These are phyloP conservation scores for Nymphalis c-album DNA, from an alignment of 2,888 invertebrate species.

Conservation along the genomic window DNA sequence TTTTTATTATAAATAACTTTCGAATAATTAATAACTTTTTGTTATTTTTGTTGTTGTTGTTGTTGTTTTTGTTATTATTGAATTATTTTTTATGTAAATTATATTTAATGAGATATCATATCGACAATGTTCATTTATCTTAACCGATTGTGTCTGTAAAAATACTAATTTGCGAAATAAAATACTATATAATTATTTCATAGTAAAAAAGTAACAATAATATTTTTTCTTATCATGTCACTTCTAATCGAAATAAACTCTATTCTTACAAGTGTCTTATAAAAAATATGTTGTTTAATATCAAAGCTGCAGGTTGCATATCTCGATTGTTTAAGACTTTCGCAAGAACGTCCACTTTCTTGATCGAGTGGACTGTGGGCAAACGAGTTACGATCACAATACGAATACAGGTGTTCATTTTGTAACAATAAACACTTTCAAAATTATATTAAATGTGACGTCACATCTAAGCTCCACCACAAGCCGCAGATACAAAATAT, in stretches of 20 bases:
- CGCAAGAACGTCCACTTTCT: constrained; percentile 67
- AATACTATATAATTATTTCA: no score
- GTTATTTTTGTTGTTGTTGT: no score
- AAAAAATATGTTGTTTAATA: constrained; percentile 58
- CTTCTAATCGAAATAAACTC: constrained; percentile 15
- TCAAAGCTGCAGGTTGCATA: constrained; percentile 52
- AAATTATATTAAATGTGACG: no score
- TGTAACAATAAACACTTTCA: not conserved
- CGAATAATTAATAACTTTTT: not conserved
- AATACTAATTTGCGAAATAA: no score
- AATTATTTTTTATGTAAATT: no score
- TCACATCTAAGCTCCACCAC: no score
- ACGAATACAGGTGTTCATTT: not conserved
- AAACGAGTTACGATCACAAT: constrained; percentile 34
- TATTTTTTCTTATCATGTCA: constrained; percentile 1
- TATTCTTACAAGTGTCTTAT: constrained; percentile 19
- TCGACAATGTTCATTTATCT: no score
- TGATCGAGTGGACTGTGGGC: constrained; percentile 55
- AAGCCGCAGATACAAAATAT: no score
- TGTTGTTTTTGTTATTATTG: no score
- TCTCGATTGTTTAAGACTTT: constrained; percentile 72
- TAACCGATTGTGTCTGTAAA: no score
- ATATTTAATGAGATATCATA: no score
- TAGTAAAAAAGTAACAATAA: not conserved
- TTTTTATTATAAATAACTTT: not conserved